Base-by-base conservation (phyloP, 2,797 vertebrate species). In the Eospalax fontanierii region DNA sequence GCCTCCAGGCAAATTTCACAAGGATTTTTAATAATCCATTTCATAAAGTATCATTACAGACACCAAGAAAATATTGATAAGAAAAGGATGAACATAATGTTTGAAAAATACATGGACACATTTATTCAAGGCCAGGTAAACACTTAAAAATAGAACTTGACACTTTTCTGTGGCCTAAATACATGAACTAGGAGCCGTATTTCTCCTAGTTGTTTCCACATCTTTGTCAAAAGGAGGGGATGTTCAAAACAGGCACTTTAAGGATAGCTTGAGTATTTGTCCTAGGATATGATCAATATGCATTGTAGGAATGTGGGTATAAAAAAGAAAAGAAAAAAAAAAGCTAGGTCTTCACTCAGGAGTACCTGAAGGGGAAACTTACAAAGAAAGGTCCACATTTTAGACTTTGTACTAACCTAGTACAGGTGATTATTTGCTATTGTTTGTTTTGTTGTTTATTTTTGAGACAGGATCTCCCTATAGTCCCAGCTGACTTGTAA, bases 1-100 rank as follows among this genome's bases (percentile, higher is more conserved):
- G 83, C 88, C 90, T 96, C 24, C 24, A 93, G 97, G 95, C 92
- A 89, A 89, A 96, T 97, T 97, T 93, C 68, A 78, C 92, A 78
- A 92, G 89, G 65, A 94, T 84, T 95, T 90, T 96, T 93, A 96
- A 97, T 95, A 95, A 96, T 93, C 88, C 22, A 74, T 87, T 95
- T 92, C 90, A 89, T 78, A 93, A 89, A 86, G 92, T 84, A 88
- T 96, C 65, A 90, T 93, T 90, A 83, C 71, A 89, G 74, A 87
- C 63, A 96, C 19, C 46, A 91, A 80, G 65, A 97, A 97, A 96
- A 96, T 90, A 96, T 11, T 86, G 66, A 90, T 92, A 91, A 63
- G 80, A 94, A 93, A 95, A 93, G 66, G 61, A 95, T 24, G 16
- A 96, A 73, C 46, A 70, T 54, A 84, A 84, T 82, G 21, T 73